Conservation (phyloP, 2,113 vertebrate species). For the Phasianus colchicus region DNA sequence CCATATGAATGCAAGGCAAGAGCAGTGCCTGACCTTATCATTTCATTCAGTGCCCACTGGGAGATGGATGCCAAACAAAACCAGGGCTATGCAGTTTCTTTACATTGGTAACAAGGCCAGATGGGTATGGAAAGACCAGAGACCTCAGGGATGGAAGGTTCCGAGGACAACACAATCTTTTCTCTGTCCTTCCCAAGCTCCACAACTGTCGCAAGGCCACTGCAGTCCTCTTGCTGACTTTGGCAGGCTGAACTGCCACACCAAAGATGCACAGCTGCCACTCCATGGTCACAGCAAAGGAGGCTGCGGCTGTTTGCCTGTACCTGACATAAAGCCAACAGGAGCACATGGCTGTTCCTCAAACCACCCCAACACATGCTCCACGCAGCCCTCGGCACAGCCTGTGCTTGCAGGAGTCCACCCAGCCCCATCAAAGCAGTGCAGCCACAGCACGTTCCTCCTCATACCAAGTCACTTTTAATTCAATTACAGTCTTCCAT, state of each 20-base stretch:
- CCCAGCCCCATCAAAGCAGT: fast-evolving
- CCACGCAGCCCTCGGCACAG: background rate
- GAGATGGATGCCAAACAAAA: background rate
- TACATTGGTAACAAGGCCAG: background rate
- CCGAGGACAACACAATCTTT: background rate
- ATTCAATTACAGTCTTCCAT: constrained; percentile 50
- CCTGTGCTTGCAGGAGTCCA: background rate
- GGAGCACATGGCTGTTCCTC: background rate
- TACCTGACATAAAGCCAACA: background rate
- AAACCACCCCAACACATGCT: background rate
- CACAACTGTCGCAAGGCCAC: background rate
- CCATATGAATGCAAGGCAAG: background rate
- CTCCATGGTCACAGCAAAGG: background rate
- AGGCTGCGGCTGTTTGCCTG: background rate
- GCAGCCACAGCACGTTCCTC: background rate
- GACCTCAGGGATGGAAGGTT: background rate
- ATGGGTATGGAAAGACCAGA: background rate
- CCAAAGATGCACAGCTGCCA: background rate
- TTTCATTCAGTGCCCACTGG: background rate
- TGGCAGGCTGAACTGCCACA: background rate
- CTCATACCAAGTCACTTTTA: background rate
- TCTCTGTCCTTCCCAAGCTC: background rate
- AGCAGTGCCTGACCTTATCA: background rate
- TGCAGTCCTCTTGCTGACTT: background rate
- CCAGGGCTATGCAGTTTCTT: background rate